Evolutionary conservation across 1,140 invertebrate genomes (phyloP), one percentile per base, ranked within the genome.

Genomic region (Eciton burchellii): DNA sequence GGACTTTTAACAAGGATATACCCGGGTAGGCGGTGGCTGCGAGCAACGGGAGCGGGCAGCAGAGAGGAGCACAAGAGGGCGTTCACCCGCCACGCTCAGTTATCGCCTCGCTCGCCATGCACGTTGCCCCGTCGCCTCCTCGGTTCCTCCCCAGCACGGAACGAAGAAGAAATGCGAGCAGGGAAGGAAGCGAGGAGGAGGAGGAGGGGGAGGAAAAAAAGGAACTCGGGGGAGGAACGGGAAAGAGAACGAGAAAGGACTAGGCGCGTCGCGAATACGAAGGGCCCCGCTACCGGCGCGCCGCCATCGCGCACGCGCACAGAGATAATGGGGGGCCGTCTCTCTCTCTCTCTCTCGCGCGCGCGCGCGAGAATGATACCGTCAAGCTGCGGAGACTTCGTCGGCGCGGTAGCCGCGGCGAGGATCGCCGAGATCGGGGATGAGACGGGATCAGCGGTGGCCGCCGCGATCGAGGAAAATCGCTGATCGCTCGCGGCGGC

Each of bases 61-160:
- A 71, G 47, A 71, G 47, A 70, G 54, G 45, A 41, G 73, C 45
- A 68, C 76, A 90, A 89, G 89, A 84, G 91, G 90, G 84, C 91
- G 88, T 93, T 92, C 89, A 93, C 91, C 91, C 89, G 77, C 79
- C 62, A 71, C 52, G 68, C 43, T 83, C 79, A 76, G 86, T 88
- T 88, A 88, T 88, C 86, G 73, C 74, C 68, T 82, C 41, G 57
- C 79, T 47, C 68, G 77, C 76, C 66, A 66, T 26, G 12, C 70
- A 66, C 59, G 45, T 73, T 73, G 82, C 54, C 65, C 45, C 68
- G 49, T 82, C 81, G 47, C 60, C 52, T 68, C 76, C 56, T 56
- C 26, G 70, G 59, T 66, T 29, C 49, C 43, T 14, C 49, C 43
- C 14, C 35, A 29, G 8, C 54, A 66, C 1, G 54, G 11, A 12